phyloP scores from a whole-genome alignment of 2,797 vertebrate species.

The Babyrousa celebensis region DNA sequence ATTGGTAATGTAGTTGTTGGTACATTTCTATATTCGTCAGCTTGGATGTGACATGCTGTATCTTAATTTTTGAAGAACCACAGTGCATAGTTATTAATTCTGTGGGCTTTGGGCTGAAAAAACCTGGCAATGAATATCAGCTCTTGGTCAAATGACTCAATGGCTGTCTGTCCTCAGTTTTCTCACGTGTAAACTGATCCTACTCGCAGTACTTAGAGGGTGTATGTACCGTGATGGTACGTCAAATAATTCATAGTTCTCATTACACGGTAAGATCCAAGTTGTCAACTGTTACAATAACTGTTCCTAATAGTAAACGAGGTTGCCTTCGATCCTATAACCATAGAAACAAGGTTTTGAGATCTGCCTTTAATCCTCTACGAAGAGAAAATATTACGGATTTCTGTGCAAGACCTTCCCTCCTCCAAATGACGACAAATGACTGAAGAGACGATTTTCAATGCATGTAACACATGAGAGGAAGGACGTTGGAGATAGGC shows the following conservation, averaged over 20 bases:
- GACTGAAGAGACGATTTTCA: not conserved
- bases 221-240: not conserved
- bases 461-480: not conserved
- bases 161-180: not conserved
- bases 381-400: not conserved
- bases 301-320: not conserved
- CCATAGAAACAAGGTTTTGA: not conserved
- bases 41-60: not conserved
- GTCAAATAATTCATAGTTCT: not conserved
- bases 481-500: not conserved
- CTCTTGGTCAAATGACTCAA: not conserved
- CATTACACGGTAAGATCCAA: not conserved
- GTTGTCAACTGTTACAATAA: not conserved
- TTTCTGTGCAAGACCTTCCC: not conserved
- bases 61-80: not conserved
- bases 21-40: not conserved
- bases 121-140: not conserved
- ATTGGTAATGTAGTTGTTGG: not conserved
- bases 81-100: not conserved
- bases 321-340: not conserved
- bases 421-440: not conserved
- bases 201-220: fast-evolving
- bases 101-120: not conserved
- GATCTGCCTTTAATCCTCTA: not conserved
- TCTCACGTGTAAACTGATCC: not conserved